Percentiles rank a stretch among this genome's conserved stretches.
These are phyloP conservation scores for Linepithema humile DNA, from an alignment of 1,140 invertebrate species.

Conservation along the genomic window DNA sequence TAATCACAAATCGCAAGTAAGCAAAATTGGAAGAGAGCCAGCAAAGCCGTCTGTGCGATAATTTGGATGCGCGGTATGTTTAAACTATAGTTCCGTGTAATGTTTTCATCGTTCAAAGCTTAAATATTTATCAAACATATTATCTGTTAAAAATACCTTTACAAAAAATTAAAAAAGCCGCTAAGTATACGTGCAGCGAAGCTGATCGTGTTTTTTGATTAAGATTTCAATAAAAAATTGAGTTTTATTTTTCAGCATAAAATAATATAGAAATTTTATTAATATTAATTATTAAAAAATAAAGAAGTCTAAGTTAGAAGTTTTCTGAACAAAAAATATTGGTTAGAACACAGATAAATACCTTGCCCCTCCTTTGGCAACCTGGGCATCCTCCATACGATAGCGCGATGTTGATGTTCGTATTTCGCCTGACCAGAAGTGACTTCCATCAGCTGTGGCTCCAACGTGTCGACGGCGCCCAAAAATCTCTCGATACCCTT, in stretches of 20 bases:
- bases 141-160: too few species aligned
- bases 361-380: slow-evolving; percentile 99
- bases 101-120: not conserved
- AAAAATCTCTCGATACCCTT: slow-evolving; percentile 97
- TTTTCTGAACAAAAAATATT: too few species aligned
- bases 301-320: too few species aligned
- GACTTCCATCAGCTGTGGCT: slow-evolving; percentile 98
- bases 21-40: slow-evolving; percentile 35
- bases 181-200: too few species aligned
- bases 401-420: slow-evolving; percentile 98
- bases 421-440: slow-evolving; percentile 99
- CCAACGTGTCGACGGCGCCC: slow-evolving; percentile 95
- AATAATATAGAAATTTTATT: too few species aligned
- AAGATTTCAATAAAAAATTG: too few species aligned
- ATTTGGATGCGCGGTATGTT: slow-evolving; percentile 11
- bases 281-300: too few species aligned
- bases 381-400: slow-evolving; percentile 98
- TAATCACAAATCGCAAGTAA: slow-evolving; percentile 52
- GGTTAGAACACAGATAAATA: slow-evolving; percentile 77
- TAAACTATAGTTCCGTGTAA: not conserved
- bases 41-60: not conserved
- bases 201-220: too few species aligned
- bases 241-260: too few species aligned
- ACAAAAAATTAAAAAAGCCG: too few species aligned
- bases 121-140: not conserved